Evolutionary conservation across 2,113 vertebrate genomes (phyloP), one percentile per base, ranked within the genome.

Genomic region (Nyctibius bracteatus): DNA sequence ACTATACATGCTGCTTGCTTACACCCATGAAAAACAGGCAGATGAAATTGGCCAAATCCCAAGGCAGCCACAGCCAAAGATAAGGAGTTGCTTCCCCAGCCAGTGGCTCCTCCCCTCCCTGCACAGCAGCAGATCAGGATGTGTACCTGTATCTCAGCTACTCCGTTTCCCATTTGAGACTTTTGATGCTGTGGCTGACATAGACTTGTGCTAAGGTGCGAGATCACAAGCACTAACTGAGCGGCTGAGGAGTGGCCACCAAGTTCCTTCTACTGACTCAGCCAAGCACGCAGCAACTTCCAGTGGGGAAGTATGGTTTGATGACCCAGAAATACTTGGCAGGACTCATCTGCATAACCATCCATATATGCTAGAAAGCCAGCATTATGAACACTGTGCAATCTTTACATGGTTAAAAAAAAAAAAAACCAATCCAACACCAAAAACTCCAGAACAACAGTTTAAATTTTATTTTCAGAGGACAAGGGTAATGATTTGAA

Each of bases 171-270:
- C 24, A 9, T 25, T 8, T 2, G 0, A 55, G 47, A 12, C 20
- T 63, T 37, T 5, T 39, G 25, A 24, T n/a, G 39, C 31, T 39
- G 31, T 28, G 67, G 19, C 46, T 81, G 83, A 44, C 0, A 1
- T 4, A 3, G 33, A 37, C 46, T 35, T 8, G 5, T 30, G 23
- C 65, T 54, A 28, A 54, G 31, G 47, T 2, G 0, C 1, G 0
- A 41, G 25, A 46, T 10, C 33, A 67, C n/a, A 16, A 47, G 65
- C 49, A 35, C 20, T 8, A 43, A 71, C 30, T 4, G 30, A 33
- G 73, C 0, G 0, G 30, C 63, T 24, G 67, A 21, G 20, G 41
- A 63, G 31, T 2, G 1, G 52, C 52, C 59, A 10, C 21, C 14
- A 44, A 31, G 24, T 25, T 65, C 35, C 4, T 80, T 14, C 63